These are phyloP conservation scores for Bombycilla garrulus DNA, from an alignment of 2,113 vertebrate species.

Conservation along the genomic window DNA sequence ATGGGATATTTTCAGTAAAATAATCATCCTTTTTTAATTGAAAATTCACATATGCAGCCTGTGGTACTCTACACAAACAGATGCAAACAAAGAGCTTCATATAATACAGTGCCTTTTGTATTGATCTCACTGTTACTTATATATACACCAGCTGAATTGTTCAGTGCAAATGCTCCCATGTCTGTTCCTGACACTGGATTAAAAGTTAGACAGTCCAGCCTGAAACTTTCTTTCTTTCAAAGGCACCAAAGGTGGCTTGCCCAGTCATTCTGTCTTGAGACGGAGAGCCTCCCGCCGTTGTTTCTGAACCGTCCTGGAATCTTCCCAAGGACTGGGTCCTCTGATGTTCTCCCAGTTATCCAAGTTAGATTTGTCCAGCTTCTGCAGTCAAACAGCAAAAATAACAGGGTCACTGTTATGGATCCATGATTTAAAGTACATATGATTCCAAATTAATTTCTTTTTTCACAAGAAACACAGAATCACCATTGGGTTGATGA, in stretches of 20 bases:
- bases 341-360: conserved; percentile 94
- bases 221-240: neutral
- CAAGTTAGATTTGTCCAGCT: conserved; percentile 78
- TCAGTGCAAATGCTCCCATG: neutral
- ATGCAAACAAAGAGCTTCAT: conserved; percentile 5
- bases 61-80: neutral
- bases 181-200: neutral
- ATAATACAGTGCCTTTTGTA: neutral
- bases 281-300: conserved; percentile 63
- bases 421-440: neutral
- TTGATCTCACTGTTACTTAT: neutral
- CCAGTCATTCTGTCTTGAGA: conserved; percentile 57
- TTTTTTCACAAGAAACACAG: neutral
- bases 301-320: conserved; percentile 83
- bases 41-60: conserved; percentile 6
- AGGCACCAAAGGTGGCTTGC: neutral
- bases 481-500: neutral
- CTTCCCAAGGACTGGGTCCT: conserved; percentile 91
- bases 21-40: conserved; percentile 32
- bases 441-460: neutral
- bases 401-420: neutral
- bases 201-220: neutral
- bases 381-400: conserved; percentile 76
- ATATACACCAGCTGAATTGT: neutral
- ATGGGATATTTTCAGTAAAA: neutral